Conservation (phyloP, 1,140 invertebrate species). For the Apis dorsata region DNA sequence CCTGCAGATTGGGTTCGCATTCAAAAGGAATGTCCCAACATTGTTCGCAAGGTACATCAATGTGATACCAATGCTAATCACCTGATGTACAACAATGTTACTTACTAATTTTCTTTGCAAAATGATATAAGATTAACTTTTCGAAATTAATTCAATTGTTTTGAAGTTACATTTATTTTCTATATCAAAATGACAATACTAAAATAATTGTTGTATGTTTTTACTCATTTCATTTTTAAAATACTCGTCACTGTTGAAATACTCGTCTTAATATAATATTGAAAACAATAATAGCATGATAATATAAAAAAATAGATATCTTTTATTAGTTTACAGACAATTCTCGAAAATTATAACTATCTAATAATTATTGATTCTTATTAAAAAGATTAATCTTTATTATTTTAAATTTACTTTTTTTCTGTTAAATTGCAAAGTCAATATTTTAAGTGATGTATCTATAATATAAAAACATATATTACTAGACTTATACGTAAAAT, state of each 20-base stretch:
- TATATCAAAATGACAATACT: not conserved
- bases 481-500: not conserved
- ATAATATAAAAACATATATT: not conserved
- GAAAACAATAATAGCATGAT: not conserved
- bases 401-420: not conserved
- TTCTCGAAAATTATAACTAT: not conserved
- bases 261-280: too few species aligned
- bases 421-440: not conserved
- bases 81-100: constrained; percentile 57
- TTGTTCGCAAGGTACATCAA: constrained; percentile 80
- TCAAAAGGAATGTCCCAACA: constrained; percentile 79
- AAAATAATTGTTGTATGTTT: constrained; percentile 31
- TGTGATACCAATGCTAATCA: constrained; percentile 65
- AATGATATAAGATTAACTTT: constrained; percentile 42
- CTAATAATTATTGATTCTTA: not conserved
- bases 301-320: not conserved
- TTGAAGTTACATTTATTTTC: constrained; percentile 16
- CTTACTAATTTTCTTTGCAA: constrained; percentile 54
- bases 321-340: not conserved
- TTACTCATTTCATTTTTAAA: constrained; percentile 2
- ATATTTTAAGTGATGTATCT: not conserved
- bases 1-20: constrained; percentile 81
- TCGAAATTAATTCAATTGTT: constrained; percentile 27
- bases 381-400: not conserved
- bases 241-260: constrained; percentile 4